These are phyloP conservation scores for Cochlearius cochlearius DNA, from an alignment of 2,113 vertebrate species.

Conservation along the genomic window DNA sequence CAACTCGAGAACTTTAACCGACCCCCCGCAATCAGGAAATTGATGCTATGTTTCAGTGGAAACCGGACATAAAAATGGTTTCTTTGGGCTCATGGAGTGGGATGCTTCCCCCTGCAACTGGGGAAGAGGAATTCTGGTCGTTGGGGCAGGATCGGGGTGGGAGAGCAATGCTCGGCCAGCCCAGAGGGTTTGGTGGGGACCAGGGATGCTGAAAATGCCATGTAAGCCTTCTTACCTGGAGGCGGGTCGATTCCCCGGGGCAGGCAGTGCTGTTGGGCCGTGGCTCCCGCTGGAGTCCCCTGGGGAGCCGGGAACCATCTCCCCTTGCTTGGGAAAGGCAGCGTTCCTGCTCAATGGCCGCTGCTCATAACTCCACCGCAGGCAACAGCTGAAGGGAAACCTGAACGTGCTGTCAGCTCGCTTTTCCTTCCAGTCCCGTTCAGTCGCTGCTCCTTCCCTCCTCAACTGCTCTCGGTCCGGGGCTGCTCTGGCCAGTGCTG, in stretches of 20 bases:
- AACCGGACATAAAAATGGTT: not conserved
- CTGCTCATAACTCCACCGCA: not conserved
- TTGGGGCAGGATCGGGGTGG: not conserved
- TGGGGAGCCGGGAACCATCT: not conserved
- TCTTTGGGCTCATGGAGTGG: not conserved
- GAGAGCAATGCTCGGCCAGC: not conserved
- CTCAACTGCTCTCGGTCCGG: not conserved
- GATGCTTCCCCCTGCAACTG: not conserved
- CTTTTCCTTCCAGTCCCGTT: not conserved
- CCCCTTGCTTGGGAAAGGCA: not conserved
- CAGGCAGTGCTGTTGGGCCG: not conserved
- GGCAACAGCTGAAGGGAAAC: not conserved
- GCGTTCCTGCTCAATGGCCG: accelerated
- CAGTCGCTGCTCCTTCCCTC: not conserved
- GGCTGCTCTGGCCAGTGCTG: not conserved
- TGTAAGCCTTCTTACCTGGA: not conserved
- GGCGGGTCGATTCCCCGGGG: not conserved
- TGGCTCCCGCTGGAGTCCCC: not conserved
- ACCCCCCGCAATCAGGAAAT: not conserved
- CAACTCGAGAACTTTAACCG: not conserved
- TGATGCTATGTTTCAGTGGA: not conserved
- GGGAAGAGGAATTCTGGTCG: not conserved
- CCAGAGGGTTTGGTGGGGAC: not conserved
- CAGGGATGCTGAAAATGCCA: not conserved
- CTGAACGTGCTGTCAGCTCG: not conserved